Conservation (phyloP, 1,140 invertebrate species). For the Brachionus angularis region DNA sequence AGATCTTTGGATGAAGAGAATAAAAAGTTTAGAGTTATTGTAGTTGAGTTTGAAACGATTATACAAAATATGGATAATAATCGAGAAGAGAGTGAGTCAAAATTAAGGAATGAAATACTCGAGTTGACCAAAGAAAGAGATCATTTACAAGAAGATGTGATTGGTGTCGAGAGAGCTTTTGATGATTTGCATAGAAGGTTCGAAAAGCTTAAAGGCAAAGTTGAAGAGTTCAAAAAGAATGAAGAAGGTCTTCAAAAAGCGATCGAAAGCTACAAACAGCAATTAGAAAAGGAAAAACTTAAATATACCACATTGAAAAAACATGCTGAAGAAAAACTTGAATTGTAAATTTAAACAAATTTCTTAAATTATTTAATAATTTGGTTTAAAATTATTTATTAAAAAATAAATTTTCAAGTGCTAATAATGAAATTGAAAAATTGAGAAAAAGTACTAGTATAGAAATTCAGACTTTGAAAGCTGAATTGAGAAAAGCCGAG, state of each 20-base stretch:
- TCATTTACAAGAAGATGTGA: constrained; percentile 42
- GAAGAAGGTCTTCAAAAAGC: constrained; percentile 14
- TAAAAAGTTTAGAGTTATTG: constrained; percentile 17
- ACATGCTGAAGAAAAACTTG: constrained; percentile 44
- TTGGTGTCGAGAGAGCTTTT: constrained; percentile 38
- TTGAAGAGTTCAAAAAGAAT: constrained; percentile 39
- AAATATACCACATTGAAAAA: constrained; percentile 43
- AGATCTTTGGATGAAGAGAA: constrained; percentile 25
- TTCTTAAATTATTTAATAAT: too few relatives aligned
- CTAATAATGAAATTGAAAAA: constrained; percentile 42
- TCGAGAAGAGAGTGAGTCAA: constrained; percentile 24
- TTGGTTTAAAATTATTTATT: too few relatives aligned
- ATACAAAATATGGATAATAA: constrained; percentile 41
- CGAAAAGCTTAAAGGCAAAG: constrained; percentile 36
- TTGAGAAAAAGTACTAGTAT: constrained; percentile 12
- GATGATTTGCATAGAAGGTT: constrained; percentile 36
- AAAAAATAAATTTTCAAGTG: constrained; percentile 4
- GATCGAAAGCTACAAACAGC: constrained; percentile 23
- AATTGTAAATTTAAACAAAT: constrained; percentile 27
- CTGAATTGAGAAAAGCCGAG: constrained; percentile 34
- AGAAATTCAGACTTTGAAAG: constrained; percentile 16
- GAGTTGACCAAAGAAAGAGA: constrained; percentile 43
- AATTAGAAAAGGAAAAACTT: constrained; percentile 14
- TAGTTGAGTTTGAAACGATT: constrained; percentile 32
- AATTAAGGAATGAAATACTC: constrained; percentile 13